phyloP scores from a whole-genome alignment of 2,888 invertebrate species.

The Seira ritae region DNA sequence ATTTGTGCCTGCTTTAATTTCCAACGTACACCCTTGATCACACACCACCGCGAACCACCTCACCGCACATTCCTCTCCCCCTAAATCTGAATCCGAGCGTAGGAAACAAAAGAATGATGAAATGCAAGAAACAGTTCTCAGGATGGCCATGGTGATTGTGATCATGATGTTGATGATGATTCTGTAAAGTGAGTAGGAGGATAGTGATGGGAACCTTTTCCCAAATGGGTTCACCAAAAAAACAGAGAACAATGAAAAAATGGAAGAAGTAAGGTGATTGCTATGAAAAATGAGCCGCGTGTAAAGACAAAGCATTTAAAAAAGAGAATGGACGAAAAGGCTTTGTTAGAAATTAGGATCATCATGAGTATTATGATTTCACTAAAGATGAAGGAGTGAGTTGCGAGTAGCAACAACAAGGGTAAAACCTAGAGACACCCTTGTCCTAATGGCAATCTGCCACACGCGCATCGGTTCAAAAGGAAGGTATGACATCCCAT shows the following conservation, averaged over 20 bases:
- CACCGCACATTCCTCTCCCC: conserved; percentile 25
- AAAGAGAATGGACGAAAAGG: conserved; percentile 21
- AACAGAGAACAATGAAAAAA: conserved; percentile 22
- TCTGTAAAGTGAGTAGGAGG: conserved; percentile 16
- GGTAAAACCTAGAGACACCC: no score
- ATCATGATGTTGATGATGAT: no score
- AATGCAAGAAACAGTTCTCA: conserved; percentile 51
- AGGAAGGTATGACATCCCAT: conserved; percentile 63
- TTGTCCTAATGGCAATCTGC: conserved; percentile 65
- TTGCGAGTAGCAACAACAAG: no score
- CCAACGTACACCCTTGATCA: conserved; percentile 20
- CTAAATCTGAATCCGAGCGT: neutral
- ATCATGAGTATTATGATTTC: conserved; percentile 42
- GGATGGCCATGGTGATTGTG: no score
- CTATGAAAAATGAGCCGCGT: neutral
- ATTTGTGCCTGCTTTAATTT: conserved; percentile 29
- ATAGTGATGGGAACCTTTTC: conserved; percentile 46
- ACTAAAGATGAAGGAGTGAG: no score
- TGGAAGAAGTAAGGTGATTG: neutral
- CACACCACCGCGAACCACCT: neutral
- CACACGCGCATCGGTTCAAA: conserved; percentile 51
- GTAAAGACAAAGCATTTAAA: neutral
- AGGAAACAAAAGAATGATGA: conserved; percentile 58
- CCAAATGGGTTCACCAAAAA: neutral
- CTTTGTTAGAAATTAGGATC: conserved; percentile 37